Evolutionary conservation across 1,140 invertebrate genomes (phyloP).

Genomic region (Sinonovacula constricta): DNA sequence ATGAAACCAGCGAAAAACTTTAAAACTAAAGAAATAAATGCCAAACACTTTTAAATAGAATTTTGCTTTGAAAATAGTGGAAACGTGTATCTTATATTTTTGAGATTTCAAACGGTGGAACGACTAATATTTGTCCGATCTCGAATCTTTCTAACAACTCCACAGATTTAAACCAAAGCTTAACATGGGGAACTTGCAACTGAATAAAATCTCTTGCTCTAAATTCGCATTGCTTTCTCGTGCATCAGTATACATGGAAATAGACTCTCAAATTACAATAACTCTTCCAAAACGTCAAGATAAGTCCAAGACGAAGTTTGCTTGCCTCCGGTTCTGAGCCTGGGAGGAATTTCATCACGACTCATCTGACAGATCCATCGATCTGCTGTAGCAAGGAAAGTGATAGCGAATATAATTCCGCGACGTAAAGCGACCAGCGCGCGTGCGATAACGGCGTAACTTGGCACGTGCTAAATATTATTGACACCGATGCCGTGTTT

Average conservation of each 20-base stretch:
- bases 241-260: neutral
- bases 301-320: conserved; percentile 13
- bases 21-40: too few species aligned
- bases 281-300: neutral
- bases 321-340: neutral
- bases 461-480: conserved; percentile 49
- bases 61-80: too few species aligned
- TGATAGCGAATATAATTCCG: conserved; percentile 40
- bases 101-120: too few species aligned
- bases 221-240: neutral
- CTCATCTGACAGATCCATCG: conserved; percentile 31
- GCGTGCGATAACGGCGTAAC: conserved; percentile 41
- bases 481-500: conserved; percentile 25
- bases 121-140: too few species aligned
- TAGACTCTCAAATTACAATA: neutral
- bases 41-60: too few species aligned
- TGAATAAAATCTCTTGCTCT: neutral
- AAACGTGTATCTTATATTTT: too few species aligned
- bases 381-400: conserved; percentile 17
- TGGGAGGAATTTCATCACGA: conserved; percentile 42
- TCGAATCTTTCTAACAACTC: too few species aligned
- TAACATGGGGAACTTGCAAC: neutral
- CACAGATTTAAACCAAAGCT: neutral
- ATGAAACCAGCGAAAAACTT: too few species aligned
- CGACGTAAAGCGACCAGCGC: conserved; percentile 40